Conservation (phyloP, 2,888 invertebrate genomes). For the Leptogaster cylindrica region DNA sequence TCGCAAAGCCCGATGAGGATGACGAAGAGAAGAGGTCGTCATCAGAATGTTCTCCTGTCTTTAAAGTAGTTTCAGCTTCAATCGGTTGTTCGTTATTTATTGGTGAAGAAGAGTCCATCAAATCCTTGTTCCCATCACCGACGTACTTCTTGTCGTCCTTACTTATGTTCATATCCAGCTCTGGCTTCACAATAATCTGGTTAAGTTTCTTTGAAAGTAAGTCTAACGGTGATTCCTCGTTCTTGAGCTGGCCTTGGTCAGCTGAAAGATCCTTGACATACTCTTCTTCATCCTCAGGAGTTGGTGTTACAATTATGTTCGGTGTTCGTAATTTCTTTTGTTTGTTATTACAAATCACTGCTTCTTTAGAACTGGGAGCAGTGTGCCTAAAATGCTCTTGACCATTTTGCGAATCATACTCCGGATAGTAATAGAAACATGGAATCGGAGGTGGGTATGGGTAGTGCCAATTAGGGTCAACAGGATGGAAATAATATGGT, state of each 20-base stretch:
- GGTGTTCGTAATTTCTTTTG: slow-evolving; percentile 49
- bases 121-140: slow-evolving; percentile 54
- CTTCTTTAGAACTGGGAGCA: background rate
- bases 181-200: slow-evolving; percentile 53
- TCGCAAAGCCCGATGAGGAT: slow-evolving; percentile 32
- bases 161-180: slow-evolving; percentile 53
- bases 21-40: slow-evolving; percentile 36
- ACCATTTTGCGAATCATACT: slow-evolving; percentile 52
- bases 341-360: background rate
- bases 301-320: slow-evolving; percentile 59
- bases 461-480: slow-evolving; percentile 51
- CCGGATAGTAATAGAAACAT: slow-evolving; percentile 55
- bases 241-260: background rate
- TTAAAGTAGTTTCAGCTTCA: background rate
- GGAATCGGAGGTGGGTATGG: slow-evolving; percentile 52
- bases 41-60: slow-evolving; percentile 19
- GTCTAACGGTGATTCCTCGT: slow-evolving; percentile 54
- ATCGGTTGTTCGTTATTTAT: slow-evolving; percentile 40
- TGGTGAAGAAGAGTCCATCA: slow-evolving; percentile 52
- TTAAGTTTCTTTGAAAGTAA: slow-evolving; percentile 54
- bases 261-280: background rate
- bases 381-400: background rate
- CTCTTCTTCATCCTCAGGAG: slow-evolving; percentile 53
- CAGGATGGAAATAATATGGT: slow-evolving; percentile 49
- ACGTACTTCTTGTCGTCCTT: slow-evolving; percentile 53